Percentiles rank a stretch among this genome's conserved stretches.
Conservation (phyloP, 2,113 vertebrate genomes). For the Rhodinocichla rosea region DNA sequence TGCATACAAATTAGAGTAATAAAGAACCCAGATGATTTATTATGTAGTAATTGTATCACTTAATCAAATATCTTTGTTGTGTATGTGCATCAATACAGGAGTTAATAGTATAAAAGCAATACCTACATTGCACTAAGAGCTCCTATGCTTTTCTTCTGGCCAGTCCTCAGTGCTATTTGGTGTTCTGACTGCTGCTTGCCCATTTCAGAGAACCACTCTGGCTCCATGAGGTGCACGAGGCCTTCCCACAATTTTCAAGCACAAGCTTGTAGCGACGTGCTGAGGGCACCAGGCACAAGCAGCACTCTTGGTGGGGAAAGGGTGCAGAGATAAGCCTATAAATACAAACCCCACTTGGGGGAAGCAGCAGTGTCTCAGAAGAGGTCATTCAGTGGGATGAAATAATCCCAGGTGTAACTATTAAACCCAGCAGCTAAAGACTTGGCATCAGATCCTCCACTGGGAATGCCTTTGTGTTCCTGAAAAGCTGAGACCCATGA, state of each 20-base stretch:
- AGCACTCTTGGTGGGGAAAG: neutral
- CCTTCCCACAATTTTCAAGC: neutral
- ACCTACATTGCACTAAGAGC: neutral
- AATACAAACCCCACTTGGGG: neutral
- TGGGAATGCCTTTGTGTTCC: neutral
- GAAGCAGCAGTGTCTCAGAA: neutral
- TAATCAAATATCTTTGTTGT: neutral
- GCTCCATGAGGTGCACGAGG: neutral
- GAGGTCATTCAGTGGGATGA: neutral
- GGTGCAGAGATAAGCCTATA: neutral
- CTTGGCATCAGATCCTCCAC: neutral
- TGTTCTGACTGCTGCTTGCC: neutral
- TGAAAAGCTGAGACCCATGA: neutral
- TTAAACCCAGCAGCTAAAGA: neutral
- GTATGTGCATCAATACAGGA: neutral
- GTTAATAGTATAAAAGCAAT: neutral
- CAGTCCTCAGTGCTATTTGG: neutral
- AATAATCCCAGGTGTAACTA: neutral
- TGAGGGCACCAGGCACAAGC: neutral
- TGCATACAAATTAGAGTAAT: neutral
- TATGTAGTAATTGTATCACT: neutral
- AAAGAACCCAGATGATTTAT: neutral
- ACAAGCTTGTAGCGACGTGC: neutral
- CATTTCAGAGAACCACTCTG: neutral
- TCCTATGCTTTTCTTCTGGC: neutral